A percentile compares a stretch with the other conserved stretches of the same genome.
Conservation (phyloP, 2,797 vertebrate species). For the Micropoecilia bifurca region DNA sequence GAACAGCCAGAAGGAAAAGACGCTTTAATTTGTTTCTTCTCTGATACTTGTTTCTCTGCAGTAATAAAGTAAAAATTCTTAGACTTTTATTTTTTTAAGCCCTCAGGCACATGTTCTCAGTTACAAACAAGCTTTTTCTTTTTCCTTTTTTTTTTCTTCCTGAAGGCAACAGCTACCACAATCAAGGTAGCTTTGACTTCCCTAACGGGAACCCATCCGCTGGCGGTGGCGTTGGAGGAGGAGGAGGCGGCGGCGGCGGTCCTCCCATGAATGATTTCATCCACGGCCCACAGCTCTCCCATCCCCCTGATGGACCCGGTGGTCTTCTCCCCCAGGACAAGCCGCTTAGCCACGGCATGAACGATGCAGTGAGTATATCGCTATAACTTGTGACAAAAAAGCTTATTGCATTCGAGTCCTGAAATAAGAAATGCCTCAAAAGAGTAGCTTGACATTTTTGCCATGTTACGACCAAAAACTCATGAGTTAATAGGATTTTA, state of each 20-base stretch:
- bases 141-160: slow-evolving; percentile 2
- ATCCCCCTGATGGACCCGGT: slow-evolving; percentile 94
- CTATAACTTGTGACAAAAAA: neutral
- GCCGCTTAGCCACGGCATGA: slow-evolving; percentile 93
- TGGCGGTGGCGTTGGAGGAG: slow-evolving; percentile 80
- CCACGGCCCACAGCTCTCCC: slow-evolving; percentile 96
- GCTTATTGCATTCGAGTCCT: neutral
- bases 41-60: slow-evolving; percentile 40
- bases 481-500: neutral
- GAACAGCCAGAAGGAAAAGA: slow-evolving; percentile 35
- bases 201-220: slow-evolving; percentile 91
- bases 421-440: neutral
- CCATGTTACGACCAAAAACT: neutral
- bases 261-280: slow-evolving; percentile 98
- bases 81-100: slow-evolving; percentile 27
- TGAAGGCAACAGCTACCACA: slow-evolving; percentile 95
- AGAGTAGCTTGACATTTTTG: neutral
- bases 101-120: slow-evolving; percentile 17
- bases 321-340: slow-evolving; percentile 95
- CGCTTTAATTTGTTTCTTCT: slow-evolving; percentile 36
- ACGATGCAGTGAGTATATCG: slow-evolving; percentile 89
- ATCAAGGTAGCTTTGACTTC: slow-evolving; percentile 97
- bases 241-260: slow-evolving; percentile 67
- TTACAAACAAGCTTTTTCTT: slow-evolving; percentile 7
- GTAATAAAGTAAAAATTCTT: slow-evolving; percentile 14